Evolutionary conservation across 2,888 invertebrate genomes (phyloP), one percentile per base, ranked within the genome.

Genomic region (Branchipolynoe longqiensis): DNA sequence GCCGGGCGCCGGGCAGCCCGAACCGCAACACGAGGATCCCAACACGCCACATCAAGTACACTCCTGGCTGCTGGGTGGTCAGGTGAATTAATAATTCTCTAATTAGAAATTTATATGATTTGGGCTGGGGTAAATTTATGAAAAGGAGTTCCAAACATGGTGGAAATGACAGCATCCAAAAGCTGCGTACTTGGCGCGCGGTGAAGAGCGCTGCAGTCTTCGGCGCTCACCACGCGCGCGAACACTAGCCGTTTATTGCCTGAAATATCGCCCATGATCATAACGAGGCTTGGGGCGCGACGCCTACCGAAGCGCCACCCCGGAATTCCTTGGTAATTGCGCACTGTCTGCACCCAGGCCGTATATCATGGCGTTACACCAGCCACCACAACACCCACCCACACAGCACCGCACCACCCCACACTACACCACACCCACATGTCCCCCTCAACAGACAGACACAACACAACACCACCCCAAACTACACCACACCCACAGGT

Each of bases 261-360:
- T 69, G 14, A 69, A 69, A 36, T 69, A 69, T 69, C 69, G 69
- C 69, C 25, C 69, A 33, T 69, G 69, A 69, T 69, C 36, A 33
- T 33, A 69, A 69, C n/a, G 22, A 38, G 69, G 38, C 36, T 69
- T 18, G 14, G 69, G 69, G 69, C 14, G 69, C 36, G 69, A 3
- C 69, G 69, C 38, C 36, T 69, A 69, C 18, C n/a, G 12, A 14
- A 69, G 33, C 33, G 22, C 69, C 69, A n/a, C 38, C 8, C 38
- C n/a, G n/a, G n/a, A 69, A 69, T 69, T 69, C 69, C 69, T 33
- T 22, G 18, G 38, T 69, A 69, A 69, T 69, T 69, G 69, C 14
- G n/a, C 25, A 25, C n/a, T 62, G 62, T 62, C 62, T 62, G 1
- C 62, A n/a, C 48, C 25, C 31, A 62, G 28, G 31, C 25, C 28